Base-by-base conservation (phyloP, 2,113 vertebrate species). In the Corythornis madagascariensis region DNA sequence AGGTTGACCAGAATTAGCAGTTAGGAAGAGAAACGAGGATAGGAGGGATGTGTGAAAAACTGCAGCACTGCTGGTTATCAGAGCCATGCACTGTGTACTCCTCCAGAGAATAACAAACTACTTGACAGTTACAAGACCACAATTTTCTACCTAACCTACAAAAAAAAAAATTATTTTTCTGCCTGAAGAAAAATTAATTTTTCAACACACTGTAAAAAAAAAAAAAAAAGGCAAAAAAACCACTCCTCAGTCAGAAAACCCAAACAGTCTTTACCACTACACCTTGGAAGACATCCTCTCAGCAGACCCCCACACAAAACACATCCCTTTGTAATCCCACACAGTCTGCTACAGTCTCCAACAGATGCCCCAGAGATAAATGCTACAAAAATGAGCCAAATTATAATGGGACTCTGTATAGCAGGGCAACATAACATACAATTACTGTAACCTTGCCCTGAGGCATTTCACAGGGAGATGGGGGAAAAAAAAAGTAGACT, bases 381-480 rank as follows among this genome's bases (percentile, higher is more conserved):
- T 7, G 53, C n/a, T 66, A 71, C 74, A 86, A 76, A 90, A 86
- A 3, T 0, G 1, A 92, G 43, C 17, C 55, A 85, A 60, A 80
- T 86, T 90, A 83, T 75, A 85, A 70, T 3, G 24, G 70, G 48
- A 53, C 48, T 79, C 57, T 22, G 24, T 74, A 76, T 0, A 83
- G 40, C 66, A 55, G 79, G 79, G 53, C 69, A 77, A 48, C 35
- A 28, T 42, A 84, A 72, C 52, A 65, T 13, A 88, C 72, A 57
- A 76, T 89, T 92, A 88, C 67, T 74, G 76, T 65, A 84, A 91
- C 86, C 86, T 88, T 90, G 88, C 88, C 94, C 88, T 92, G 63
- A 83, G 90, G 85, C 86, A 88, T 55, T 83, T 89, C 73, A 65
- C 50, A 66, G 83, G 42, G 64, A 94, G 57, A 93, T 76, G 14